A percentile compares a stretch with the other conserved stretches of the same genome.
phyloP scores from a whole-genome alignment of 2,888 invertebrate genomes.

The Meiosimyza platycephala region DNA sequence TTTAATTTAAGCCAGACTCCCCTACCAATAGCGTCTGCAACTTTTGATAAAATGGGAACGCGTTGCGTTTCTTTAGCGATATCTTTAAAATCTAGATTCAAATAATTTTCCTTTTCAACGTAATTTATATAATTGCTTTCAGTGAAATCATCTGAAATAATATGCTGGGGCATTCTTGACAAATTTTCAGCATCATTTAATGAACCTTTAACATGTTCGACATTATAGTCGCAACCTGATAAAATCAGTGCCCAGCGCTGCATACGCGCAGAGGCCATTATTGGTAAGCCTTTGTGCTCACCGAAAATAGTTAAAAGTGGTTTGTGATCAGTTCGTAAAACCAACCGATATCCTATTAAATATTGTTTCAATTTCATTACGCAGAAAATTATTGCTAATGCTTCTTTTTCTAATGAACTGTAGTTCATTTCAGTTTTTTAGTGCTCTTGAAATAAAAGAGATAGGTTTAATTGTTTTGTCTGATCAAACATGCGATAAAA shows the following conservation, averaged over 20 bases:
- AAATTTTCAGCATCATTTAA: slow-evolving; percentile 36
- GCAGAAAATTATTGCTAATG: slow-evolving; percentile 37
- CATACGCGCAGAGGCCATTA: slow-evolving; percentile 36
- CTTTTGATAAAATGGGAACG: slow-evolving; percentile 21
- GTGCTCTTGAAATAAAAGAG: slow-evolving; percentile 42
- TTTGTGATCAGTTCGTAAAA: slow-evolving; percentile 40
- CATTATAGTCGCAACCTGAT: slow-evolving; percentile 42
- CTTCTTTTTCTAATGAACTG: slow-evolving; percentile 41
- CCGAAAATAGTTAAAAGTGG: slow-evolving; percentile 46
- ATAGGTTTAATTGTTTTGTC: slow-evolving; percentile 37
- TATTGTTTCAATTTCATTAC: slow-evolving; percentile 42
- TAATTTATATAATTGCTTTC: slow-evolving; percentile 21
- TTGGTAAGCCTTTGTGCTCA: slow-evolving; percentile 24
- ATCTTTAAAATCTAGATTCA: slow-evolving; percentile 26
- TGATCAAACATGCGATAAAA: slow-evolving; percentile 42
- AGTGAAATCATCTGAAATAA: not conserved
- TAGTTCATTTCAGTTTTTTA: slow-evolving; percentile 44
- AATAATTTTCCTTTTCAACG: slow-evolving; percentile 11
- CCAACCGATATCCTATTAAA: slow-evolving; percentile 39
- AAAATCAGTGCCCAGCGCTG: slow-evolving; percentile 41
- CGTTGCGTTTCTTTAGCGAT: slow-evolving; percentile 18
- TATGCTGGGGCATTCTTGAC: slow-evolving; percentile 30
- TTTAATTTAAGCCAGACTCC: not conserved
- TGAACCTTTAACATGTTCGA: slow-evolving; percentile 37
- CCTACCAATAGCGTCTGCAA: slow-evolving; percentile 1